Base-by-base conservation (phyloP, 2,888 invertebrate genomes). In the Xestia ashworthii region DNA sequence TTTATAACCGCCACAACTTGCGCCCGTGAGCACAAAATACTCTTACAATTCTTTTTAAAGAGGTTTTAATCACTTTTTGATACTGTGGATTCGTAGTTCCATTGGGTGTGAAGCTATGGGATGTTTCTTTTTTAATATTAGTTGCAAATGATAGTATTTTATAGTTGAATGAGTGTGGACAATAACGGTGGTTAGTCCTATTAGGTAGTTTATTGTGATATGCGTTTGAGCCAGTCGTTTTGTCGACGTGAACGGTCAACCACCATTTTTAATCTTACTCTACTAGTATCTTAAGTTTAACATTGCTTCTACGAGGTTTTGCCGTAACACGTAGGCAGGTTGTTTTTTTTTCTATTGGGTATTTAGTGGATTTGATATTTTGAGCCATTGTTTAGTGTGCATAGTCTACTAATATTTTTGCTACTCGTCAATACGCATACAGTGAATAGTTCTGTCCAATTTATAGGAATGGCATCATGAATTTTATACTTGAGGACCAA, bases 351-450 rank as follows among this genome's bases (percentile, higher is more conserved):
- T 94, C 90, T 95, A 95, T 93, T 93, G 93, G 94, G 93, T 96
- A 95, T 95, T 94, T 96, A 95, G 94, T 94, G 94, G 94, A 95
- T 95, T 95, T 94, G 91, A 95, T 95, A 94, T 95, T 95, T 95
- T 94, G 94, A 95, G 93, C 94, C 94, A 94, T 95, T 92, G 93
- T 95, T 93, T 94, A 95, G 94, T 93, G 93, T 94, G 95, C 94
- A 93, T 95, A 95, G 94, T 93, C 86, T 94, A 95, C 93, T 95
- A 95, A 96, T 96, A 96, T 96, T 96, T 96, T 96, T 96, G 95
- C 95, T 96, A 96, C 92, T 92, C 93, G 94, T 93, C 93, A 91
- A 89, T 92, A 92, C 90, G 92, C 88, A 87, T 89, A 87, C 93
- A 91, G 92, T 92, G 90, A 91, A 92, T 91, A 93, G 92, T 92